A percentile compares a stretch with the other conserved stretches of the same genome.
phyloP scores from a whole-genome alignment of 2,797 vertebrate genomes.

The Tragopan temminckii region DNA sequence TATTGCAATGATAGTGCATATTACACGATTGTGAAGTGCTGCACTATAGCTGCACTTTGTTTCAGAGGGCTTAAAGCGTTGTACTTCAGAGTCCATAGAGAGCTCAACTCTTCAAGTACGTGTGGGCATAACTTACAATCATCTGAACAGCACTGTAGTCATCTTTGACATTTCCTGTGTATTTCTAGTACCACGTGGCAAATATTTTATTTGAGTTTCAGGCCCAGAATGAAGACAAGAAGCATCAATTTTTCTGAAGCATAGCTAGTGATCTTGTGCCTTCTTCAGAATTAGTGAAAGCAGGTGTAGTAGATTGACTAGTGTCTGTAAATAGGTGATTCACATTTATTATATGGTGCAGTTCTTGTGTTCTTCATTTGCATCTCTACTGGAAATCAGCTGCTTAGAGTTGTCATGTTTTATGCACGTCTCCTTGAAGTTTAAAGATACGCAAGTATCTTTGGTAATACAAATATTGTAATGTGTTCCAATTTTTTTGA shows the following conservation, averaged over 20 bases:
- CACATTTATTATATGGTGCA: not conserved
- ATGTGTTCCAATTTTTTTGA: not conserved
- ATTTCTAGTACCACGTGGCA: not conserved
- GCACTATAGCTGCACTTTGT: fast-evolving
- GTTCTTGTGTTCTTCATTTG: not conserved
- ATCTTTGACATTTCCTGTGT: not conserved
- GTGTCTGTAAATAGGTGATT: not conserved
- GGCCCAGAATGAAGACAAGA: not conserved
- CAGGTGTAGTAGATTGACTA: not conserved
- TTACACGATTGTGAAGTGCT: not conserved
- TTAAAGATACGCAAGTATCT: slow-evolving; percentile 31
- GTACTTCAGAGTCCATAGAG: not conserved
- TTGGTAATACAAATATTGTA: not conserved
- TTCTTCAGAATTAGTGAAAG: not conserved
- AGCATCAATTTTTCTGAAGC: not conserved
- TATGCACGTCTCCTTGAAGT: not conserved
- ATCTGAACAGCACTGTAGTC: not conserved
- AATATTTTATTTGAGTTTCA: not conserved
- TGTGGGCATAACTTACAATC: not conserved
- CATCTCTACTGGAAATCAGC: slow-evolving; percentile 9
- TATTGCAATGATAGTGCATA: not conserved
- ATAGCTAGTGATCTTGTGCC: not conserved
- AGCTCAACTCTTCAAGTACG: not conserved
- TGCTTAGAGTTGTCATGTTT: not conserved
- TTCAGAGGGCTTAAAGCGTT: not conserved